These are phyloP conservation scores for Pan troglodytes DNA, from an alignment of 2,113 vertebrate species.

Conservation along the genomic window DNA sequence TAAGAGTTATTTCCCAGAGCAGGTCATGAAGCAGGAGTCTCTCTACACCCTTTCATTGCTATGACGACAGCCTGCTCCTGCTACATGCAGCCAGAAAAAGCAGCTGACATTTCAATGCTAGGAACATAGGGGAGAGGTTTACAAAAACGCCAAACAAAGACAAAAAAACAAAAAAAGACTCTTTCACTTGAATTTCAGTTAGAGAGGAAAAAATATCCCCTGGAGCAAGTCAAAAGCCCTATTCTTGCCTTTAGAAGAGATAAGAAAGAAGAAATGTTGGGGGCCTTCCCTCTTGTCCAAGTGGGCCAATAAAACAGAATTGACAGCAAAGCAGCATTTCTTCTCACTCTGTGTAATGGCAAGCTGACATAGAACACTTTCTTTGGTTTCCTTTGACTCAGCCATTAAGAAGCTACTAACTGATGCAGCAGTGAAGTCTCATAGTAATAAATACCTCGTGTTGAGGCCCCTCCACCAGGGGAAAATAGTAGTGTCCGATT, in stretches of 20 bases:
- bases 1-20: slow-evolving; percentile 56
- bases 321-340: not conserved
- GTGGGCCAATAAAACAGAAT: slow-evolving; percentile 18
- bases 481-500: not conserved
- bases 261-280: slow-evolving; percentile 55
- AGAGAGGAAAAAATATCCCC: not conserved
- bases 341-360: not conserved
- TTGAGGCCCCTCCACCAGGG: not conserved
- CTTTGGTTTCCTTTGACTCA: slow-evolving; percentile 31
- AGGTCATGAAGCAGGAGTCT: slow-evolving; percentile 36
- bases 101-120: slow-evolving; percentile 66
- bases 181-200: slow-evolving; percentile 51
- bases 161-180: not conserved
- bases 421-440: not conserved
- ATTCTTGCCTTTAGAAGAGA: slow-evolving; percentile 62
- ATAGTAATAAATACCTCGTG: not conserved
- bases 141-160: not conserved
- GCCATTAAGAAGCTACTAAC: slow-evolving; percentile 30
- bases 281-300: slow-evolving; percentile 32
- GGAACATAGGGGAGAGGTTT: slow-evolving; percentile 60
- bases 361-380: not conserved
- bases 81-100: slow-evolving; percentile 62
- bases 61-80: slow-evolving; percentile 62
- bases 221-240: slow-evolving; percentile 62
- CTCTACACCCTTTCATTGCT: slow-evolving; percentile 69